Evolutionary conservation across 2,888 invertebrate species (phyloP).

Genomic region (Cephus sareptanus): DNA sequence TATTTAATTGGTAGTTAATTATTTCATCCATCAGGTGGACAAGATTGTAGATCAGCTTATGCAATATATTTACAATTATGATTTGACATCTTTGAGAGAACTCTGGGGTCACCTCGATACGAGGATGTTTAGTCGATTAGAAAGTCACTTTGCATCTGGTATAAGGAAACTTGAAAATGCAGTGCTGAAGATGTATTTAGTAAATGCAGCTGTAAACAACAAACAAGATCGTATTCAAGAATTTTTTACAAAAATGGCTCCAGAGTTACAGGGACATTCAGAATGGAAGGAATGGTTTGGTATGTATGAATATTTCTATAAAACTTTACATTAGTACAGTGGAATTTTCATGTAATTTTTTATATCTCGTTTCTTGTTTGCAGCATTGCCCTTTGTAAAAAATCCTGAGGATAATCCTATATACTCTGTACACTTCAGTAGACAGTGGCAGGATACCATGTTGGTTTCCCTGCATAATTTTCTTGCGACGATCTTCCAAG

Average conservation of each 20-base stretch:
- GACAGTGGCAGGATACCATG: slow-evolving; percentile 96
- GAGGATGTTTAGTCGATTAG: slow-evolving; percentile 88
- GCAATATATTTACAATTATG: slow-evolving; percentile 79
- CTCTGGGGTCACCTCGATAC: slow-evolving; percentile 91
- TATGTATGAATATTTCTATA: slow-evolving; percentile 62
- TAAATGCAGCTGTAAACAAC: slow-evolving; percentile 85
- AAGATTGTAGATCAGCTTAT: slow-evolving; percentile 89
- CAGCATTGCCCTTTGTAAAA: slow-evolving; percentile 91
- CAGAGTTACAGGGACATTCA: slow-evolving; percentile 86
- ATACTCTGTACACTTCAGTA: slow-evolving; percentile 89
- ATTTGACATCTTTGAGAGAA: slow-evolving; percentile 83
- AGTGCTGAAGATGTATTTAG: slow-evolving; percentile 88
- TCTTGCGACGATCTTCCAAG: slow-evolving; percentile 86
- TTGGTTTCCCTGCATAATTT: slow-evolving; percentile 92
- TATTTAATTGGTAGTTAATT: too few species aligned
- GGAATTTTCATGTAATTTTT: slow-evolving; percentile 10
- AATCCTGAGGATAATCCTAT: slow-evolving; percentile 91
- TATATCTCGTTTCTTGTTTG: slow-evolving; percentile 16
- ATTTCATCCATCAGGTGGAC: slow-evolving; percentile 69
- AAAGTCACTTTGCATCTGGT: slow-evolving; percentile 85
- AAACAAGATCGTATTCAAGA: slow-evolving; percentile 88
- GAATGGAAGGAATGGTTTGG: slow-evolving; percentile 99
- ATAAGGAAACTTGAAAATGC: slow-evolving; percentile 87
- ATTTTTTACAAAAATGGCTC: slow-evolving; percentile 88
- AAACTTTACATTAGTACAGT: background rate